These are phyloP conservation scores for Phacellophora camtschatica DNA, from an alignment of 30 jellyfish, hydroid and myxozoan species.

Conservation along the genomic window DNA sequence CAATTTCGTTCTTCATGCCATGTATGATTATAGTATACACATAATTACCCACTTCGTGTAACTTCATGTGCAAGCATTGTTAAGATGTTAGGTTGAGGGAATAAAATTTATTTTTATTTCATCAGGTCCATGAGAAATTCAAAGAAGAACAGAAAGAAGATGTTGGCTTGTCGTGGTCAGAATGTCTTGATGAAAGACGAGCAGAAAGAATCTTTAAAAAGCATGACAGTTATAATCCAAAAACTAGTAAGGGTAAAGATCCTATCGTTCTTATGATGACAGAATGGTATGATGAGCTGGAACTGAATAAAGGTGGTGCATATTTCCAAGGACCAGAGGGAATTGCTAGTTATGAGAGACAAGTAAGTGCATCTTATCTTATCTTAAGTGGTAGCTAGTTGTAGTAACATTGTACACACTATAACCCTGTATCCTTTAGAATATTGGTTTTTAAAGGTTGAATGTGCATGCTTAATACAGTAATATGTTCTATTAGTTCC, in stretches of 20 bases:
- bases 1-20: no score
- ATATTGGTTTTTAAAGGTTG: no score
- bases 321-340: conserved; percentile 51
- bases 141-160: conserved; percentile 11
- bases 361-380: no score
- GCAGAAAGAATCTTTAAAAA: conserved; percentile 47
- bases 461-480: no score
- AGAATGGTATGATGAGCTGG: conserved; percentile 55
- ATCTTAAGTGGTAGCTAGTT: no score
- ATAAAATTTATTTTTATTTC: not conserved
- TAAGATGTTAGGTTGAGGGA: not conserved
- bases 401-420: no score
- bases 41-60: no score
- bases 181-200: conserved; percentile 52
- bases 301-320: not conserved
- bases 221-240: conserved; percentile 42
- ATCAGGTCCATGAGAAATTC: conserved; percentile 20
- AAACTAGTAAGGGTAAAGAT: conserved; percentile 34
- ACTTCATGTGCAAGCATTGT: not conserved
- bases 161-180: conserved; percentile 23
- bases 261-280: conserved; percentile 64
- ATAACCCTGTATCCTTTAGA: no score
- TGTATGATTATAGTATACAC: no score
- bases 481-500: no score
- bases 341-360: conserved; percentile 66